Percentiles rank a stretch among this genome's conserved stretches.
Evolutionary conservation across 2,113 vertebrate genomes (phyloP).

Genomic region (Alectura lathami): DNA sequence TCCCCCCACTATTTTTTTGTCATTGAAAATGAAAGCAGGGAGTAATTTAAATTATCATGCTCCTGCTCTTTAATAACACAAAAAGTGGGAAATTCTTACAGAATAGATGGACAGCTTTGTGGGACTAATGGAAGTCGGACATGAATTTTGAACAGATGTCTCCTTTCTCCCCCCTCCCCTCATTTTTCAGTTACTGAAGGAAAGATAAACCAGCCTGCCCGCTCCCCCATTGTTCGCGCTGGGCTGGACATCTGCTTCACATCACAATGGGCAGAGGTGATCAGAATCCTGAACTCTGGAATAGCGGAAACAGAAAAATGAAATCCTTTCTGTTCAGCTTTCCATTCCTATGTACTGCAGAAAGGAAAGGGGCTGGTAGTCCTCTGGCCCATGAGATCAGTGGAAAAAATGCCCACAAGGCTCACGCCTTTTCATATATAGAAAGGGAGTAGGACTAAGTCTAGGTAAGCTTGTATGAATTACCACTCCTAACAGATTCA

Average conservation of each 20-base stretch:
- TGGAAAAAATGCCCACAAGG: not conserved
- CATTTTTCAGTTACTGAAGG: not conserved
- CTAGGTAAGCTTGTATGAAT: not conserved
- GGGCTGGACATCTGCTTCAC: not conserved
- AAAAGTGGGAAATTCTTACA: constrained; percentile 12
- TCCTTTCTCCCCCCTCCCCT: not conserved
- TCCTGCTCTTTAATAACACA: constrained; percentile 1
- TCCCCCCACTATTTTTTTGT: not conserved
- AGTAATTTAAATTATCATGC: not conserved
- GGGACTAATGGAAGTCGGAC: not conserved
- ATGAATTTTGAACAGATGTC: not conserved
- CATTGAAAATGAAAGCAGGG: constrained; percentile 12
- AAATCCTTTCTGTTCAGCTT: not conserved
- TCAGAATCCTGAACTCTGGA: not conserved
- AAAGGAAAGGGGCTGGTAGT: not conserved
- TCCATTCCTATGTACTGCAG: not conserved
- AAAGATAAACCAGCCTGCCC: not conserved
- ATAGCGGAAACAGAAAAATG: not conserved
- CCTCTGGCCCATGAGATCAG: not conserved
- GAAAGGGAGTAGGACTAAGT: not conserved
- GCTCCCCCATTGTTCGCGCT: not conserved
- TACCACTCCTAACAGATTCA: not conserved
- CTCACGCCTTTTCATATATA: not conserved
- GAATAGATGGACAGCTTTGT: not conserved
- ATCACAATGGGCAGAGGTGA: not conserved